Percentiles rank a stretch among this genome's conserved stretches.
Evolutionary conservation across 1,140 invertebrate species (phyloP).

Genomic region (Spodoptera litura): DNA sequence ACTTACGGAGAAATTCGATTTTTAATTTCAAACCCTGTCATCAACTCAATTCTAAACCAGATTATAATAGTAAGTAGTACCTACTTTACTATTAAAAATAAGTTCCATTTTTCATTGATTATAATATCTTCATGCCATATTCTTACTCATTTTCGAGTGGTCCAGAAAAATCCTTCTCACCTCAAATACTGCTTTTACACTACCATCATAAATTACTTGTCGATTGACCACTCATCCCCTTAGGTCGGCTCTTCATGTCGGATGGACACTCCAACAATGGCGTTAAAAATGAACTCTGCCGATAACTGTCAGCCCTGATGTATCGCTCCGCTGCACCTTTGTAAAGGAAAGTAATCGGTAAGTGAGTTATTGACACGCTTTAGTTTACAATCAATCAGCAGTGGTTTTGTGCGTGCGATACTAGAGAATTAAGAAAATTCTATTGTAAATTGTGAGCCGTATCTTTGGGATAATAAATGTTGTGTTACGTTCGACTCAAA

Average conservation of each 20-base stretch:
- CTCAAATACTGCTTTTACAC: conserved; percentile 26
- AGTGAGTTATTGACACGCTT: conserved; percentile 63
- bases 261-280: conserved; percentile 73
- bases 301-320: conserved; percentile 71
- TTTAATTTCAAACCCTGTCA: no score
- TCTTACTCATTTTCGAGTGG: not conserved
- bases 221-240: conserved; percentile 66
- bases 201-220: conserved; percentile 72
- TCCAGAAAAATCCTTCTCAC: not conserved
- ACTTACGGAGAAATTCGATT: no score
- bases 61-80: no score
- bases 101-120: no score
- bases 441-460: no score
- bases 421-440: not conserved
- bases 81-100: no score
- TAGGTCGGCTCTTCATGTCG: conserved; percentile 51
- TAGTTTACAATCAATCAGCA: conserved; percentile 51
- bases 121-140: not conserved
- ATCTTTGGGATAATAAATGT: not conserved
- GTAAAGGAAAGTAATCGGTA: conserved; percentile 56
- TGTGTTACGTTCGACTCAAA: conserved; percentile 30
- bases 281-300: conserved; percentile 78
- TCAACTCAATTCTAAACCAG: no score
- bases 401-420: not conserved
- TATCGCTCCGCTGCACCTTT: conserved; percentile 66